Conservation (phyloP, 2,113 vertebrate genomes). For the Poicephalus meyeri region DNA sequence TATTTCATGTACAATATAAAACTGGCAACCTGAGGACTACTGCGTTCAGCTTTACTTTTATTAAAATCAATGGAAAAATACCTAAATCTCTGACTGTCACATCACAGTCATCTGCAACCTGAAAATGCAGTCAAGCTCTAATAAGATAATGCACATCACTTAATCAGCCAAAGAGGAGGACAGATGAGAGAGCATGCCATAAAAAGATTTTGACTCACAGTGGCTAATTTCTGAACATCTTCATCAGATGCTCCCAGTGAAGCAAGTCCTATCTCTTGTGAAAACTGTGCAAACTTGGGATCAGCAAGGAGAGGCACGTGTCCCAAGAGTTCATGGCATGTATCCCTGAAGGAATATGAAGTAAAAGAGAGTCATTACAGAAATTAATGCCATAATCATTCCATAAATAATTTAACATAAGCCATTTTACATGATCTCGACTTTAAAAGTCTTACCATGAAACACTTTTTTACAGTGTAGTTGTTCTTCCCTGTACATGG, state of each 20-base stretch:
- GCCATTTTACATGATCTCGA: neutral
- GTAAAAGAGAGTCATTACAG: neutral
- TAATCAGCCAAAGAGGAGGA: neutral
- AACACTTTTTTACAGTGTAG: neutral
- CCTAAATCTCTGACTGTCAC: neutral
- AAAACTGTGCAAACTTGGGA: conserved; percentile 97
- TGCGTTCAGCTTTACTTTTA: neutral
- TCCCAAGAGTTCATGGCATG: conserved; percentile 95
- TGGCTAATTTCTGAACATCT: conserved; percentile 96
- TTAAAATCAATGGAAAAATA: neutral
- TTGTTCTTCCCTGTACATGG: neutral
- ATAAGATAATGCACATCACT: neutral
- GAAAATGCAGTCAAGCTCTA: neutral
- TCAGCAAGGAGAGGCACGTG: conserved; percentile 96
- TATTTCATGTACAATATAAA: neutral
- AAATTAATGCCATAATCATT: neutral
- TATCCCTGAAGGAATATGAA: conserved; percentile 82
- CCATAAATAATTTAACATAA: neutral
- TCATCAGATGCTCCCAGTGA: conserved; percentile 94
- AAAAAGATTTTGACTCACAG: conserved; percentile 81
- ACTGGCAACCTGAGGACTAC: neutral
- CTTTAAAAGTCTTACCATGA: neutral
- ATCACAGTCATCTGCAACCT: neutral
- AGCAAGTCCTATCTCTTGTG: conserved; percentile 95
- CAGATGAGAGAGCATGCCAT: neutral